Evolutionary conservation across 2,113 vertebrate genomes (phyloP).

Genomic region (Strix uralensis): DNA sequence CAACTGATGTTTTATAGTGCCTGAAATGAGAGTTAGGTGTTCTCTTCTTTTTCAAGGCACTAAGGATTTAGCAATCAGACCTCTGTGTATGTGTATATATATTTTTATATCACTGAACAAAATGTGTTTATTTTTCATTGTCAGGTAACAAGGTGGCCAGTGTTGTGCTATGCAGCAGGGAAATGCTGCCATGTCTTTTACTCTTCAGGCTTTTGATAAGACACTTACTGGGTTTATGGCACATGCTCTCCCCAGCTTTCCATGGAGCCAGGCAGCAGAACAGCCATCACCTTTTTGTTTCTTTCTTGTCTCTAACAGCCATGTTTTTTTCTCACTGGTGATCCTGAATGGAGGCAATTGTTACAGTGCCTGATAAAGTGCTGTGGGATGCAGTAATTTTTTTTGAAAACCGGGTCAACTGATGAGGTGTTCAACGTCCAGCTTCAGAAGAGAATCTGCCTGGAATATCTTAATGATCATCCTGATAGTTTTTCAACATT

Average conservation of each 20-base stretch:
- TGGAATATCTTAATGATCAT: neutral
- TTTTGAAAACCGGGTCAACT: neutral
- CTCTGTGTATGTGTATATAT: neutral
- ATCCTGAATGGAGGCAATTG: neutral
- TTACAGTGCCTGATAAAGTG: neutral
- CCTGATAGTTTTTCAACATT: neutral
- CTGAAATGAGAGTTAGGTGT: neutral
- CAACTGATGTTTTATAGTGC: neutral
- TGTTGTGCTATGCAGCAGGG: neutral
- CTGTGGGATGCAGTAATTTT: neutral
- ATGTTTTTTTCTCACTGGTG: neutral
- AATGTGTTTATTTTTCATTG: neutral
- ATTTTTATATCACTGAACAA: neutral
- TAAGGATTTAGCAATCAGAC: fast-evolving
- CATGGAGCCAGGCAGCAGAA: neutral
- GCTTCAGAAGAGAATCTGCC: neutral
- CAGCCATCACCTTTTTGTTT: neutral
- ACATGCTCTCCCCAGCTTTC: neutral
- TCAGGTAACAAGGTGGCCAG: too few relatives aligned
- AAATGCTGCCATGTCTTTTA: neutral
- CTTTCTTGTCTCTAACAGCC: neutral
- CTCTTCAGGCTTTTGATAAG: neutral
- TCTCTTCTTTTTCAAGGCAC: neutral
- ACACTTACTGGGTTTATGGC: neutral
- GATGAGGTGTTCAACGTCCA: neutral